Base-by-base conservation (phyloP, 2,888 invertebrate genomes). In the Ennomos erosarius region DNA sequence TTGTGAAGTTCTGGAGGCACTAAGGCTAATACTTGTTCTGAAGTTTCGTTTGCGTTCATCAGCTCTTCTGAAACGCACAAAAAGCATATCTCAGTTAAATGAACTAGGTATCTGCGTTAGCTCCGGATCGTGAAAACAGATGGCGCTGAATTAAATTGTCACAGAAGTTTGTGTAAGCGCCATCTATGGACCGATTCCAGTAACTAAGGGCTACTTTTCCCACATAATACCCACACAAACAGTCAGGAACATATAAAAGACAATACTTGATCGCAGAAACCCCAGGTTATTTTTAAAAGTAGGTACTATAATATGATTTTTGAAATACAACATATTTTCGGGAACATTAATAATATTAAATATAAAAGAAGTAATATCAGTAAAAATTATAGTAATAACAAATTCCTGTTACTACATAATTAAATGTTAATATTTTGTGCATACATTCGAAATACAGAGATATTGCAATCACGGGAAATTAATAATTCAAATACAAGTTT, bases 1-100 rank as follows among this genome's bases (percentile, higher is more conserved):
- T 97, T 97, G 88, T 97, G 97, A 67, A 97, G 91, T 68, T 96
- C 95, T 35, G 95, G 95, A 42, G 97, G 97, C 67, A 97, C 97
- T 93, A 97, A 94, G 62, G 96, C 96, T 65, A 97, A 91, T 53
- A 97, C 96, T 71, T 96, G 95, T 68, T 95, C 95, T 53, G 95
- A 94, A 0, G 95, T 96, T 76, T 97, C 96, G 82, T 97, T 97
- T 2, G 84, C 81, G 63, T 94, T 93, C 86, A 93, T 92, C 81
- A 92, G 78, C 82, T 92, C 92, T 61, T 93, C 92, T 92, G 88
- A 59, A 11, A 46, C 36, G 36, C 13, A 9, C 33, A 39, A 37
- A 40, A 45, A 9, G 9, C 9, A 38, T 40, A 9, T 40, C 40
- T 44, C n/a, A 38, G 2, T 39, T 33, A 11, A 10, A 16, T 38